These are phyloP conservation scores for Saguinus midas DNA, from an alignment of 2,113 vertebrate genomes.

Conservation along the genomic window DNA sequence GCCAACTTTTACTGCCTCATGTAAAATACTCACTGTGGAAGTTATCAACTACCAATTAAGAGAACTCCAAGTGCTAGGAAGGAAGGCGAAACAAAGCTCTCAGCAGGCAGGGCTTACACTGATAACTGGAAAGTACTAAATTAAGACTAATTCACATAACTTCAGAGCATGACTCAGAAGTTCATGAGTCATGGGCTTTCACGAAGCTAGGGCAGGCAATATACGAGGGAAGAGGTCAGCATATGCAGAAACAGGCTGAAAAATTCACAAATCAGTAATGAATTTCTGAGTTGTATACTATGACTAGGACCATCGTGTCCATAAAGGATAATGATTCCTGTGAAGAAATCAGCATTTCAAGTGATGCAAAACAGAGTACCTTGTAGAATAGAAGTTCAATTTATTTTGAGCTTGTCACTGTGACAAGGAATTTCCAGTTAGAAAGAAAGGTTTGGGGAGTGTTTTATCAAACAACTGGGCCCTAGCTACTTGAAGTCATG, in stretches of 20 bases:
- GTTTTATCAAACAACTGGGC: not conserved
- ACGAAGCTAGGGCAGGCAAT: not conserved
- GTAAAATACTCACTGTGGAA: conserved; percentile 58
- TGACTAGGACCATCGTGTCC: not conserved
- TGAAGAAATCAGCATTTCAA: not conserved
- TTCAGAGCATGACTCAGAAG: conserved; percentile 62
- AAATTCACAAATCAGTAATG: not conserved
- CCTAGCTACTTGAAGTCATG: not conserved
- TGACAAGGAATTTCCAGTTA: conserved; percentile 19
- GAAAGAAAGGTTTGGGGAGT: not conserved
- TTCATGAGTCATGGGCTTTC: conserved; percentile 60
- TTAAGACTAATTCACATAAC: conserved; percentile 73
- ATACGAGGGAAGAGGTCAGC: not conserved
- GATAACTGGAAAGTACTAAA: conserved; percentile 69
- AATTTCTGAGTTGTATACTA: not conserved
- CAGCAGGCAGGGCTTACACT: conserved; percentile 59
- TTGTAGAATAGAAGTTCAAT: not conserved
- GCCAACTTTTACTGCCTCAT: conserved; percentile 49
- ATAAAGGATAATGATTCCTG: not conserved
- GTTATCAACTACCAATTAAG: conserved; percentile 74
- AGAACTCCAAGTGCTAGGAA: conserved; percentile 67
- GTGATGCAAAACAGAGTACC: not conserved
- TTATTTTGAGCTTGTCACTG: not conserved
- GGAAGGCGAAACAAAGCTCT: conserved; percentile 77
- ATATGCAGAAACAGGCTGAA: not conserved